Base-by-base conservation (phyloP, 2,888 invertebrate species). In the Entomobrya proxima region DNA sequence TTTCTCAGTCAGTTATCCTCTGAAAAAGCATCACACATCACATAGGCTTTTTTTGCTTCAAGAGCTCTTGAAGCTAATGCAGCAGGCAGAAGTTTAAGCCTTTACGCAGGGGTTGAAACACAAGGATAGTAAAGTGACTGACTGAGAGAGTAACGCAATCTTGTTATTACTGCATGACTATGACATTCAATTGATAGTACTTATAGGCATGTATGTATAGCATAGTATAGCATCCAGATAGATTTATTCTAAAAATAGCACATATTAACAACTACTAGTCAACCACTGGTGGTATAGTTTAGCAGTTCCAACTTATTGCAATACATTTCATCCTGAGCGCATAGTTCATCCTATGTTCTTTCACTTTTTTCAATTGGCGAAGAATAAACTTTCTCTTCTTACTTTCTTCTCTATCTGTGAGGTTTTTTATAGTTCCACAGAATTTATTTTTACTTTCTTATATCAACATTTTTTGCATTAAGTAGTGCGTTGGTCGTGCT, bases 1-100 rank as follows among this genome's bases (percentile, higher is more conserved):
- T 64, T 64, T 64, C 64, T n/a, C 64, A 64, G 64, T 35, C 35
- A 5, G 64, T 64, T 64, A 64, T 64, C 64, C 64, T 44, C 69
- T 30, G n/a, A n/a, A 69, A 44, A 40, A 69, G 69, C 44, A 44
- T 44, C 40, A 5, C n/a, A n/a, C 44, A 69, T 69, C 69, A 44
- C 69, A 40, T 2, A 69, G 30, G 40, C 24, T 44, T 9, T 44
- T 24, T 44, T 69, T 2, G 40, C 69, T 24, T 69, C 69, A 69
- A 69, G 69, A 69, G 44, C 69, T 21, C 69, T 69, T 44, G 9
- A 1, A 40, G 24, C 69, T 69, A 69, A 69, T 69, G 27, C 69
- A 44, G 69, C 21, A 44, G 40, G 27, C 69, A 44, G 69, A 5
- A 44, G 40, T 44, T 69, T 69, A 69, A 69, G 69, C 44, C 32